Base-by-base conservation (phyloP, 2,797 vertebrate genomes). In the Carapus acus region DNA sequence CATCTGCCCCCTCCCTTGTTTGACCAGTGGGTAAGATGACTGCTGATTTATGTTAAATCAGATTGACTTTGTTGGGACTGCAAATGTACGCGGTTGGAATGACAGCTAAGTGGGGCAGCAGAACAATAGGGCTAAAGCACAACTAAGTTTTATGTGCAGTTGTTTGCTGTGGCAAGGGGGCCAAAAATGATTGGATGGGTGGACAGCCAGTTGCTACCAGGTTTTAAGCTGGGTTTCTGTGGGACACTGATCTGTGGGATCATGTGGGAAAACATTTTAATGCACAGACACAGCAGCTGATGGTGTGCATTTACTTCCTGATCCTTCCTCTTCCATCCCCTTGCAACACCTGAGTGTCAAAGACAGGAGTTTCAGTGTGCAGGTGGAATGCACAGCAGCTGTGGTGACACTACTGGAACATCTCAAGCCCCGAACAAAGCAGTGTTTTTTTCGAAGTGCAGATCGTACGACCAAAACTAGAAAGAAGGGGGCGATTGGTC, bases 211-310 rank as follows among this genome's bases (percentile, higher is more conserved):
- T n/a, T n/a, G n/a, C n/a, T n/a, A n/a, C n/a, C n/a, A n/a, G n/a
- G n/a, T n/a, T n/a, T n/a, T n/a, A n/a, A n/a, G n/a, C n/a, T n/a
- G n/a, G n/a, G n/a, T n/a, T n/a, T n/a, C n/a, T n/a, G n/a, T n/a
- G n/a, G n/a, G n/a, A n/a, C n/a, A n/a, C n/a, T n/a, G n/a, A n/a
- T n/a, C n/a, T n/a, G n/a, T n/a, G n/a, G n/a, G n/a, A n/a, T n/a
- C n/a, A n/a, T n/a, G n/a, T n/a, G n/a, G n/a, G n/a, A n/a, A n/a
- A n/a, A n/a, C n/a, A 20, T 61, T 52, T 58, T 24, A 42, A 29
- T 53, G 3, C 58, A 65, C 52, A 15, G 78, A 77, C 80, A 76
- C 80, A 77, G 71, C 40, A 44, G 41, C 69, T 63, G 65, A 73
- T 33, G 65, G 14, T 13, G 14, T 13, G 14, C 14, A 7, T 33